These are phyloP conservation scores for Elgaria multicarinata DNA, from an alignment of 2,113 vertebrate species.

Conservation along the genomic window DNA sequence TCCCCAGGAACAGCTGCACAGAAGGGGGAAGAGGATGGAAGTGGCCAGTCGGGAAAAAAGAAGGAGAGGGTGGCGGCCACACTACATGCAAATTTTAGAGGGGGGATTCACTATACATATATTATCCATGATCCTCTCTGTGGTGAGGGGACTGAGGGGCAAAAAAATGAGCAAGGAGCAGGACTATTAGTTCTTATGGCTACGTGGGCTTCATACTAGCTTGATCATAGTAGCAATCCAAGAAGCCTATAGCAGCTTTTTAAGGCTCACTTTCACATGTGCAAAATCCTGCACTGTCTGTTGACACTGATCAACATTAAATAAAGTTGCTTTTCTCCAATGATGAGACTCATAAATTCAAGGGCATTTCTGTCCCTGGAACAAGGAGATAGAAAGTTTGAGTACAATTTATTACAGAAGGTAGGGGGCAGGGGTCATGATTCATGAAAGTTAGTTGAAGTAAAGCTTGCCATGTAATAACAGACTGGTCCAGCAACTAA, in stretches of 20 bases:
- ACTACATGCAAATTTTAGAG: no score
- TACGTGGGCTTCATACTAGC: no score
- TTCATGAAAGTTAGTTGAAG: not conserved
- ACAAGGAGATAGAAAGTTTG: not conserved
- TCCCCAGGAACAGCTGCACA: no score
- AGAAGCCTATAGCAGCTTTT: not conserved
- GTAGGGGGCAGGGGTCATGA: no score
- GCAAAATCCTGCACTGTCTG: not conserved
- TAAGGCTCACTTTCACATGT: not conserved
- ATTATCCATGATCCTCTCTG: no score
- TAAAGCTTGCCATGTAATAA: not conserved
- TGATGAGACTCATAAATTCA: not conserved
- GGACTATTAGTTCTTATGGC: no score
- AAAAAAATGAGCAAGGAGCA: no score
- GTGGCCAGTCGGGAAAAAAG: no score
- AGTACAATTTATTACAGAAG: not conserved
- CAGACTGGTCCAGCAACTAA: not conserved
- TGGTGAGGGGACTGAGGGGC: no score
- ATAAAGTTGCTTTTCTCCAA: not conserved
- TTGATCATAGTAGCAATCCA: not conserved
- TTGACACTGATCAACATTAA: not conserved
- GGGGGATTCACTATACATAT: no score
- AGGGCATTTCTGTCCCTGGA: not conserved
- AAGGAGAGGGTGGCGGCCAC: no score
- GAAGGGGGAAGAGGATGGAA: no score